Evolutionary conservation across 2,113 vertebrate genomes (phyloP).

Genomic region (Callaeas wilsoni): DNA sequence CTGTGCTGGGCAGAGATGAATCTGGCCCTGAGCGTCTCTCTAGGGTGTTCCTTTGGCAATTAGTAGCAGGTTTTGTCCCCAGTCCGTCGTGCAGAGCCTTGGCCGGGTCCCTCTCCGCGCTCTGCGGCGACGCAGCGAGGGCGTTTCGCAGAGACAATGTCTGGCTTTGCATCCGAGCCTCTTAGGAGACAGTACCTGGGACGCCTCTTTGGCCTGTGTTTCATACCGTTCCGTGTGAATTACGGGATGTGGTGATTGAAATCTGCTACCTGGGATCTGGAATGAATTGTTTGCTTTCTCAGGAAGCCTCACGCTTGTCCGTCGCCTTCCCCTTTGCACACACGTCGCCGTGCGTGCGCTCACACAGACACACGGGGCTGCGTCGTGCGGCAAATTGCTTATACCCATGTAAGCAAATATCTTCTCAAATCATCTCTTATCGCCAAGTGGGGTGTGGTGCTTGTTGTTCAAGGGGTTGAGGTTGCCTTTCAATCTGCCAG

Average conservation of each 20-base stretch:
- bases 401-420: conserved; percentile 93
- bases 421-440: conserved; percentile 90
- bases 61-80: neutral
- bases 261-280: conserved; percentile 60
- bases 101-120: neutral
- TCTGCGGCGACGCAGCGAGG: neutral
- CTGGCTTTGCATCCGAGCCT: neutral
- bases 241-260: conserved; percentile 68
- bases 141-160: neutral
- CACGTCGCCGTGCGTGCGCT: neutral
- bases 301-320: neutral
- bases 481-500: conserved; percentile 78
- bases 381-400: conserved; percentile 75
- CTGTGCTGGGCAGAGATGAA: neutral
- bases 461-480: conserved; percentile 77
- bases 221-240: conserved; percentile 64
- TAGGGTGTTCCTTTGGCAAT: neutral
- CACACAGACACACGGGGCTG: conserved; percentile 50
- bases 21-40: neutral
- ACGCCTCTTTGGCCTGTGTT: neutral
- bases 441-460: conserved; percentile 81
- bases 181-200: neutral
- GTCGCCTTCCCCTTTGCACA: conserved; percentile 25
- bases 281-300: conserved; percentile 48
- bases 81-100: neutral